Conservation (phyloP, 2,113 vertebrate species). For the Phylloscopus trochiloides region DNA sequence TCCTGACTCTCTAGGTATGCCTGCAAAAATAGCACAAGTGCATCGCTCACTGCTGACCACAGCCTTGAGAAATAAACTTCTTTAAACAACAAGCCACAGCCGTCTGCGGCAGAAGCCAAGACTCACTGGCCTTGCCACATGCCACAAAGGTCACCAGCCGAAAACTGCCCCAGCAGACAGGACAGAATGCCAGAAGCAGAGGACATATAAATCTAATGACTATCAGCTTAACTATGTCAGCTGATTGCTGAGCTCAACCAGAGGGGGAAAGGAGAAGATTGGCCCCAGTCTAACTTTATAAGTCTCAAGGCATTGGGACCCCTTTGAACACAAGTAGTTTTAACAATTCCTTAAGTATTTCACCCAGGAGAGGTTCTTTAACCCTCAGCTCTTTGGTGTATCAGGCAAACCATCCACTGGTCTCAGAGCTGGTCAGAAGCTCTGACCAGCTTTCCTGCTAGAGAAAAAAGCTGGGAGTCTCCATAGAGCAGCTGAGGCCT, state of each 20-base stretch:
- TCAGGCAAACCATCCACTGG: neutral
- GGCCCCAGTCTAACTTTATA: neutral
- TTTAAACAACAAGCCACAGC: conserved; percentile 43
- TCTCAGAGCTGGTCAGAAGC: neutral
- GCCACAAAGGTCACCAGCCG: conserved; percentile 49
- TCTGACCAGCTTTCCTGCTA: too few species aligned
- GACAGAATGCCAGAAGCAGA: conserved; percentile 27
- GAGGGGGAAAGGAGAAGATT: neutral
- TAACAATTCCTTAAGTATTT: neutral
- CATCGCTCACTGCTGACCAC: conserved; percentile 49
- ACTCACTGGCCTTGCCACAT: conserved; percentile 50
- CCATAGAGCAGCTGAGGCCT: neutral
- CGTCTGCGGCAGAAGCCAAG: conserved; percentile 41
- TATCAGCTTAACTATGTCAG: conserved; percentile 58
- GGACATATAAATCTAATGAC: conserved; percentile 39
- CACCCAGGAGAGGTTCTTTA: neutral
- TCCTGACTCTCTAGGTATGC: conserved; percentile 53
- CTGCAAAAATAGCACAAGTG: conserved; percentile 43
- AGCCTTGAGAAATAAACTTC: conserved; percentile 54
- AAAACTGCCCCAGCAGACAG: neutral
- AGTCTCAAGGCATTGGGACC: neutral
- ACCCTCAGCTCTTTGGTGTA: neutral
- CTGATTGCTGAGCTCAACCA: conserved; percentile 28
- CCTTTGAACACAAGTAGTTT: neutral
- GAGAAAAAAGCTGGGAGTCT: neutral